phyloP scores from a whole-genome alignment of 1,140 invertebrate species.

The Drosophila nannoptera region DNA sequence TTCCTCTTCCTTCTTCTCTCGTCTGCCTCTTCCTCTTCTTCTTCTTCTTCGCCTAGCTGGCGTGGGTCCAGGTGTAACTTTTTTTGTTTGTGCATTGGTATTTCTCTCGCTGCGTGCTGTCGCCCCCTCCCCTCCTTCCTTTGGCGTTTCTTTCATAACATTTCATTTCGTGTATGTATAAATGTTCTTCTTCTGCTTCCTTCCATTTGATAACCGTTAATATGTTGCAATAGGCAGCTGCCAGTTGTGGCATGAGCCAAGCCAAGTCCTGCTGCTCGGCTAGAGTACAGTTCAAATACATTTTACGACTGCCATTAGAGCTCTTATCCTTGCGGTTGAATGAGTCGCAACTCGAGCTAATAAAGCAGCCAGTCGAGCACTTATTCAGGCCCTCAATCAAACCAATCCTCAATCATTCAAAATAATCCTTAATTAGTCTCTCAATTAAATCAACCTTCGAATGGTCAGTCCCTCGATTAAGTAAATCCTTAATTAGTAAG shows the following conservation, averaged over 20 bases:
- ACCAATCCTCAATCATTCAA: background rate
- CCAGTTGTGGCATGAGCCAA: constrained; percentile 22
- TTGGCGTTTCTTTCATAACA: constrained; percentile 43
- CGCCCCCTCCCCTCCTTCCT: constrained; percentile 13
- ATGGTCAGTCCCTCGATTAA: background rate
- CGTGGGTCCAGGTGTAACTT: constrained; percentile 74
- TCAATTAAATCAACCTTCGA: too few species aligned
- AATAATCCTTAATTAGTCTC: background rate
- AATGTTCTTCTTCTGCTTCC: background rate
- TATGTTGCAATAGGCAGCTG: constrained; percentile 39
- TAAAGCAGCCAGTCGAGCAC: background rate
- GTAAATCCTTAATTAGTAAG: background rate
- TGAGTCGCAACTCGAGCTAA: too few species aligned
- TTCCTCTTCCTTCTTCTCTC: constrained; percentile 38
- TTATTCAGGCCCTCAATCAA: background rate
- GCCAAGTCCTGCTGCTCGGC: background rate
- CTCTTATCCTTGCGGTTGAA: too few species aligned
- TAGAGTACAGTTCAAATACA: too few species aligned
- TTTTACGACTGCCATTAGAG: too few species aligned
- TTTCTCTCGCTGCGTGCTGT: constrained; percentile 6
- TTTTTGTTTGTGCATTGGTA: constrained; percentile 21
- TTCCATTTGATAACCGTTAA: constrained; percentile 50
- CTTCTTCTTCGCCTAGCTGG: constrained; percentile 22
- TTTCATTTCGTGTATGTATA: constrained; percentile 41
- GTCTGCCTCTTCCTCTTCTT: constrained; percentile 1